Conservation (phyloP, 2,797 vertebrate species). For the Silurus aristotelis region DNA sequence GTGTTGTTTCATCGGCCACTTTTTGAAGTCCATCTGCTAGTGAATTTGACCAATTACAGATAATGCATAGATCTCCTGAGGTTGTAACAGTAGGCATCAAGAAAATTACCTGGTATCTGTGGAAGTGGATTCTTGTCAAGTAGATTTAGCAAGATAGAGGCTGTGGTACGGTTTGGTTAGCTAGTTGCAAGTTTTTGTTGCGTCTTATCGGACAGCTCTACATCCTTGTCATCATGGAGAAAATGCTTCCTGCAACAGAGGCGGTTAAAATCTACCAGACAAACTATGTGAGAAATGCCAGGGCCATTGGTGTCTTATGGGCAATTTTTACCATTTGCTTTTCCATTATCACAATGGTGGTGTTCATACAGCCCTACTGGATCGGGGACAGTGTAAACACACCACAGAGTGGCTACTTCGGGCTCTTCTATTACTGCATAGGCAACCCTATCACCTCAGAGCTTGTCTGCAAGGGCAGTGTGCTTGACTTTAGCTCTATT, state of each 20-base stretch:
- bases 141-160: not conserved
- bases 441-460: constrained; percentile 93
- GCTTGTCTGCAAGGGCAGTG: constrained; percentile 90
- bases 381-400: constrained; percentile 95
- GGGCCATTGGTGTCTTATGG: constrained; percentile 94
- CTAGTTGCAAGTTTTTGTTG: not conserved
- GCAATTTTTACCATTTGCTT: constrained; percentile 94
- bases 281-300: constrained; percentile 92
- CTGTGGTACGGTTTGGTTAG: not conserved
- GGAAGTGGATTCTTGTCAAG: not conserved
- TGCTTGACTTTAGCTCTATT: constrained; percentile 87
- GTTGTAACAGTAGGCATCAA: not conserved
- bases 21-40: not conserved
- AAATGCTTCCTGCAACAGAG: constrained; percentile 89
- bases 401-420: constrained; percentile 94
- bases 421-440: constrained; percentile 95
- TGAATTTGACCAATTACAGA: not conserved
- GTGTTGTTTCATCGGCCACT: constrained; percentile 6
- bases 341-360: constrained; percentile 87
- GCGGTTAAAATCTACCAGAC: constrained; percentile 97
- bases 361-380: constrained; percentile 97
- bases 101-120: not conserved
- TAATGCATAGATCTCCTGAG: not conserved
- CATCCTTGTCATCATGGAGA: constrained; percentile 68
- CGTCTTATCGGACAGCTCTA: not conserved